phyloP scores from a whole-genome alignment of 2,113 vertebrate species.

The Oncorhynchus keta region DNA sequence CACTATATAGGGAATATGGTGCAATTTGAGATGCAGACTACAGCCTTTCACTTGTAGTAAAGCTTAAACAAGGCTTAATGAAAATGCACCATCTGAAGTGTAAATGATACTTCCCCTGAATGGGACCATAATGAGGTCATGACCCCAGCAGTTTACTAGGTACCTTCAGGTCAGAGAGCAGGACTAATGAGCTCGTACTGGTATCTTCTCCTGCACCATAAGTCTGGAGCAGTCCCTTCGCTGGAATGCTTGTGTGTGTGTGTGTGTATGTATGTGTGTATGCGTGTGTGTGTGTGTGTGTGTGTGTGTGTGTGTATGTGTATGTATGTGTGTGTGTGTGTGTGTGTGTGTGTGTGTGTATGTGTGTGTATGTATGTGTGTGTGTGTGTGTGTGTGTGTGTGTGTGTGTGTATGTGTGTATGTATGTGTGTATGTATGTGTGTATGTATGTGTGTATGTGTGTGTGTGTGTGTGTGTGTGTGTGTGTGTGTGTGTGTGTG shows the following conservation, averaged over 20 bases:
- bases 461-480: not conserved
- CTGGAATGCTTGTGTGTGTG: no score
- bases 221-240: not conserved
- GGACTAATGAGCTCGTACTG: conserved; percentile 8
- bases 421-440: not conserved
- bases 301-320: not conserved
- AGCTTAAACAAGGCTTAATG: no score
- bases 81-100: not conserved
- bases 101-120: conserved; percentile 1
- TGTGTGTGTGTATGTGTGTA: not conserved
- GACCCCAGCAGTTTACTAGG: not conserved
- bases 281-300: not conserved
- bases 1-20: no score
- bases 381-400: not conserved
- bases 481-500: not conserved
- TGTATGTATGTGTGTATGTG: not conserved
- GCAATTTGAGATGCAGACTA: no score
- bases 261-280: no score
- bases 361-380: not conserved
- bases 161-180: not conserved
- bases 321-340: not conserved
- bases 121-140: conserved; percentile 3
- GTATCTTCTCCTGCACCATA: not conserved
- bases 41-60: no score
- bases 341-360: not conserved